phyloP scores from a whole-genome alignment of 2,888 invertebrate genomes.

The Isoperla grammatica region DNA sequence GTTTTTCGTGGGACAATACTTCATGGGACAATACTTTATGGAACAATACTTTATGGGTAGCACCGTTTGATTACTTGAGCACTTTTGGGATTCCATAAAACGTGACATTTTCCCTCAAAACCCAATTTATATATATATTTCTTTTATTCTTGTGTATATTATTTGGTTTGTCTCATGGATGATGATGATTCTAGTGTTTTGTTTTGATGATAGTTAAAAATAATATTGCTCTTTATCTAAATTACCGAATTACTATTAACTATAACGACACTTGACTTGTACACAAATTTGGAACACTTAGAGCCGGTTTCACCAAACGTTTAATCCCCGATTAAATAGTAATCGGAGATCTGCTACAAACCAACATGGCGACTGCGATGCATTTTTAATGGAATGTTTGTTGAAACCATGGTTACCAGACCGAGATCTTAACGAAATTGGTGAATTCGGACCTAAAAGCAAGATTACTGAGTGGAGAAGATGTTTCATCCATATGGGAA shows the following conservation, averaged over 20 bases:
- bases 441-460: too few relatives aligned
- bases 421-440: too few relatives aligned
- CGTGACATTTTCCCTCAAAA: slow-evolving; percentile 15
- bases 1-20: background rate
- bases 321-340: too few relatives aligned
- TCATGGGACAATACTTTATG: slow-evolving; percentile 8
- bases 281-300: too few relatives aligned
- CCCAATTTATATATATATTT: slow-evolving; percentile 19
- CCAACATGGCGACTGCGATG: too few relatives aligned
- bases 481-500: too few relatives aligned
- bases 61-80: slow-evolving; percentile 33
- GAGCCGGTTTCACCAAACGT: too few relatives aligned
- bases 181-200: background rate
- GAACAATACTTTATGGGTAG: slow-evolving; percentile 25
- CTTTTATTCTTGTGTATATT: background rate
- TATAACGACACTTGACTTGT: background rate
- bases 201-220: background rate
- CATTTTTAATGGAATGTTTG: too few relatives aligned
- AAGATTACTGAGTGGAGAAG: too few relatives aligned
- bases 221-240: background rate
- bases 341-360: too few relatives aligned
- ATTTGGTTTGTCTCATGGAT: background rate
- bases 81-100: slow-evolving; percentile 28
- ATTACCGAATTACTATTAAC: background rate
- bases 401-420: too few relatives aligned